Evolutionary conservation across 1,140 invertebrate species (phyloP), one percentile per base, ranked within the genome.

Genomic region (Bombus waltoni): DNA sequence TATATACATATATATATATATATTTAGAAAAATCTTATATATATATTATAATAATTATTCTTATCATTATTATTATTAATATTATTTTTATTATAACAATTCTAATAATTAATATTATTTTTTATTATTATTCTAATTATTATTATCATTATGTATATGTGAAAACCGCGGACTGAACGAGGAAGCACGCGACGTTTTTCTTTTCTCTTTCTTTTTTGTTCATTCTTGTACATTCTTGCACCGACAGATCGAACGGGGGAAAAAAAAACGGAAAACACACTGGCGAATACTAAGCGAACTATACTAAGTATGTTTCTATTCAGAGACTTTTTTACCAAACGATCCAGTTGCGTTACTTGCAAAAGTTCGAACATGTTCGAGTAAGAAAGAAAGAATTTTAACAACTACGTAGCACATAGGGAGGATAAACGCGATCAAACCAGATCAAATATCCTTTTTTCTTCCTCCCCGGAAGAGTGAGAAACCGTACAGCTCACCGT

Each of bases 81-180:
- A 71, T 71, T 71, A 71, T 40, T 71, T 40, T 71, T 71, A 71
- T 71, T 71, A 71, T 71, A 25, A 40, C 35, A 25, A 71, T 28
- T 71, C 25, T 71, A 25, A 77, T 57, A 72, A 85, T 76, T 87
- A 84, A 84, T 87, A 68, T 71, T 88, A 87, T 83, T 75, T 47
- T 62, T 53, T 76, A 78, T 85, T 80, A 62, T 73, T 79, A 80
- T 73, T 80, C 44, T 80, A 38, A 76, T 76, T 88, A 88, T 83
- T 89, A 88, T 62, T 82, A 77, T 57, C 77, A 77, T 85, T 76
- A 87, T 89, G 88, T 90, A 89, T 62, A 89, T 84, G 86, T 84
- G 74, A 78, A 62, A n/a, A 89, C 70, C 65, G 47, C 40, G 84
- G 80, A 89, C 84, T 89, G 88, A 89, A 86, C 66, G 71, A 83